Evolutionary conservation across 2,113 vertebrate genomes (phyloP), one percentile per base, ranked within the genome.

Genomic region (Macrotus californicus): DNA sequence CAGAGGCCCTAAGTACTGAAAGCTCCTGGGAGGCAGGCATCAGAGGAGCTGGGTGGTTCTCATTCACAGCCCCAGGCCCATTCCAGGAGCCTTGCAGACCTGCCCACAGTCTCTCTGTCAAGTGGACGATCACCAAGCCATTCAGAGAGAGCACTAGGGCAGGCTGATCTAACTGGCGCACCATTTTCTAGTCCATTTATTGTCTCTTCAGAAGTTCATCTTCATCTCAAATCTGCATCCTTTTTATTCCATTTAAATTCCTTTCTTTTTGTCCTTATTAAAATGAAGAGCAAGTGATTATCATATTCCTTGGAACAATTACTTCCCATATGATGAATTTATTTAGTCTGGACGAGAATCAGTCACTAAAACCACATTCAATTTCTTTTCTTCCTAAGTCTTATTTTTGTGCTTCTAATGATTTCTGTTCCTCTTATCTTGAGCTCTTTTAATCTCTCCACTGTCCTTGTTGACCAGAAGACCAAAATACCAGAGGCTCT

Each of bases 251-350:
- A 80, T 36, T 93, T 94, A 83, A 77, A 88, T 91, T 91, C 54
- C 26, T 67, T 87, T 95, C 61, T 69, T 84, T 93, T 89, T 70
- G 69, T 87, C 56, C 39, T 88, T 89, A 73, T 82, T 93, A 88
- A 96, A 96, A 93, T 89, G 29, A 87, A 64, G 24, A 96, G 10
- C 39, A 94, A 91, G 61, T 89, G 79, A 87, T 82, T 69, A 75
- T 46, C 83, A 94, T 77, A 50, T 50, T 94, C 67, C 34, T 87
- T 87, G 34, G 41, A 90, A 85, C 15, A 97, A 93, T 43, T 82
- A 77, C 22, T 75, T 94, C 34, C 48, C 81, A 87, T 24, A 56
- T 54, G 34, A 89, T 67, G 76, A 85, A 89, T 75, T 82, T 92
- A 93, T 66, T 95, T 90, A 87, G n/a, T 34, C 72, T 70, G 54